Base-by-base conservation (phyloP, 2,113 vertebrate genomes). In the Aldabrachelys gigantea region DNA sequence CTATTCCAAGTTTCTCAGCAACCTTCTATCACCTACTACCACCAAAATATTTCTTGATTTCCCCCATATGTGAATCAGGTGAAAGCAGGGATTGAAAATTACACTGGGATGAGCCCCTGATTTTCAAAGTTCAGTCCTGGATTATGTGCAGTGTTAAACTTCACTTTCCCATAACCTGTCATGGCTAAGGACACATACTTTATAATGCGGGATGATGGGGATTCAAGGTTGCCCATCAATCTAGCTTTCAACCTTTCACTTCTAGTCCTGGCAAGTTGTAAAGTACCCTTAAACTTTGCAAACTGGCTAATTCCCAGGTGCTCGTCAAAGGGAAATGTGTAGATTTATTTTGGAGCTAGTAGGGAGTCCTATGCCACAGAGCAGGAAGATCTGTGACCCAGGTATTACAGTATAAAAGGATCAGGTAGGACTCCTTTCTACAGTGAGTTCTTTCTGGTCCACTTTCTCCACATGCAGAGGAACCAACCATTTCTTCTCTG, bases 171-270 rank as follows among this genome's bases (percentile, higher is more conserved):
- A 13, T 44, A 76, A 76, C 21, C 14, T 76, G 29, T 22, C 44
- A 14, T 10, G 72, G 21, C 0, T 0, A 84, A 82, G 41, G 10
- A 27, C 84, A n/a, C 7, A 59, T 90, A 49, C 22, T 44, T 31
- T 91, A 17, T 17, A n/a, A 21, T 38, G 31, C 81, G 21, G 6
- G 52, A 5, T 29, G 6, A 22, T n/a, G 79, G 38, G 87, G 65
- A 44, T 52, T 57, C 59, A 27, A 56, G 84, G 62, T 10, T 89
- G 52, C 56, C 38, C 49, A 91, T 21, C 2, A 1, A 9, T 44
- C 17, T 9, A 0, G 2, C 1, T 2, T 80, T 31, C 1, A 3
- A 38, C 24, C 35, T 29, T 82, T 44, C 19, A 11, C 52, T 56
- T 90, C 57, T 38, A 9, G 3, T 53, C 82, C 50, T 80, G 52